Percentiles rank a stretch among this genome's conserved stretches.
phyloP scores from a whole-genome alignment of 2,888 invertebrate species.

The Acleris laterana region DNA sequence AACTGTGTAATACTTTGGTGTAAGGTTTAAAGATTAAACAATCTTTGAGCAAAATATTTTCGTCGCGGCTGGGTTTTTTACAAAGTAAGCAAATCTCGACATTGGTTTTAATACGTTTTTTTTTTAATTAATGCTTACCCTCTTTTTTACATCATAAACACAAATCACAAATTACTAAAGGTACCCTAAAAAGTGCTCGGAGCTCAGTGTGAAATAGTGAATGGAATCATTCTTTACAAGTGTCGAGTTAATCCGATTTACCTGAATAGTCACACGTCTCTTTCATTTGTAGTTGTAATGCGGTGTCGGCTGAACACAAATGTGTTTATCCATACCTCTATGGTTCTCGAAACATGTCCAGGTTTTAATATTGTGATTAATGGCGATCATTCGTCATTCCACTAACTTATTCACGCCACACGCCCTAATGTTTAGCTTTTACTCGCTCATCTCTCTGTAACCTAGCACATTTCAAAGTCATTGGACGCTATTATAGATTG shows the following conservation, averaged over 20 bases:
- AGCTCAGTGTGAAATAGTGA: constrained; percentile 41
- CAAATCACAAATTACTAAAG: not conserved
- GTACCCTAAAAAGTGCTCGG: not conserved
- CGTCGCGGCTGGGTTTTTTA: constrained; percentile 15
- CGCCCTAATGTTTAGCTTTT: no score
- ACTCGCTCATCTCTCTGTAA: no score
- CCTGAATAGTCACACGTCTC: constrained; percentile 60
- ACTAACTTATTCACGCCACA: constrained; percentile 1
- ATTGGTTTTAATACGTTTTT: constrained; percentile 31
- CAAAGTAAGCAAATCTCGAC: not conserved
- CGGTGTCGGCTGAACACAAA: constrained; percentile 26
- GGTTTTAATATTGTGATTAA: constrained; percentile 31
- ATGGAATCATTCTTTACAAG: constrained; percentile 51
- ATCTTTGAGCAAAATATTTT: constrained; percentile 17
- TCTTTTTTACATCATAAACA: not conserved
- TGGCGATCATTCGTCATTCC: constrained; percentile 21
- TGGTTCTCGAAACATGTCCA: constrained; percentile 20
- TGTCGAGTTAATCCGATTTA: constrained; percentile 68
- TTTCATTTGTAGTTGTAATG: constrained; percentile 38
- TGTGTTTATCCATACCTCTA: constrained; percentile 29
- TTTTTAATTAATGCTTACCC: not conserved
- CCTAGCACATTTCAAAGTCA: not conserved
- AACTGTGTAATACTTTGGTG: constrained; percentile 22
- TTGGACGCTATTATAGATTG: constrained; percentile 3
- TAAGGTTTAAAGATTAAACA: constrained; percentile 23